Evolutionary conservation across 1,140 invertebrate species (phyloP), one percentile per base, ranked within the genome.

Genomic region (Nylanderia fulva): DNA sequence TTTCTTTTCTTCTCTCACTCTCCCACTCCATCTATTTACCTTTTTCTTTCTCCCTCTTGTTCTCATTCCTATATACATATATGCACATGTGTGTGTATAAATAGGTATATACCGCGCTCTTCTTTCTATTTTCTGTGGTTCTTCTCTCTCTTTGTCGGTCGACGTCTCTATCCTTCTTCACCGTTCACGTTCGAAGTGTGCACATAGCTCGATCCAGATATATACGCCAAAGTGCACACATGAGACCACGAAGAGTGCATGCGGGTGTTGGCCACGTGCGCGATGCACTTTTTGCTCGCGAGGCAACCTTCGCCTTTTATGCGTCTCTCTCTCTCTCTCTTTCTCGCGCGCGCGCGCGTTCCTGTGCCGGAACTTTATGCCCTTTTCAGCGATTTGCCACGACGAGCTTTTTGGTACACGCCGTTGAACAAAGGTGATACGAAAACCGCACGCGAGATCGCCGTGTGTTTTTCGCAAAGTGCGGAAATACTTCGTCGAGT

Each of bases 221-320:
- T 79, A 88, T 54, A 83, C 48, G 74, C 13, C 74, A 24, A 75
- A 87, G 85, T 84, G 74, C 82, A 63, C 75, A 72, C 71, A 88
- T 79, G 77, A 88, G 88, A 90, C 82, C 75, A 83, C 60, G 80
- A 88, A 60, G 74, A 74, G 84, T 90, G 87, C 91, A 93, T 92
- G 93, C 93, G 94, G 93, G 93, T 91, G 92, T 90, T 82, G 75
- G 91, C 92, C 94, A 94, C 93, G 93, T 94, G 93, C 91, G 91
- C 91, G 84, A 21, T 91, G 87, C 91, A 93, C 72, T 93, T 94
- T 94, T 94, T 93, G 90, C 90, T 85, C 85, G 66, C 45, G 60
- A 13, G 24, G 66, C 66, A 66, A 58, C 45, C 63, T 82, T 69
- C 77, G 61, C 79, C 85, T 89, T 86, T 89, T 71, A 82, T 88